Evolutionary conservation across 2,888 invertebrate genomes (phyloP), one percentile per base, ranked within the genome.

Genomic region (Clunio marinus): DNA sequence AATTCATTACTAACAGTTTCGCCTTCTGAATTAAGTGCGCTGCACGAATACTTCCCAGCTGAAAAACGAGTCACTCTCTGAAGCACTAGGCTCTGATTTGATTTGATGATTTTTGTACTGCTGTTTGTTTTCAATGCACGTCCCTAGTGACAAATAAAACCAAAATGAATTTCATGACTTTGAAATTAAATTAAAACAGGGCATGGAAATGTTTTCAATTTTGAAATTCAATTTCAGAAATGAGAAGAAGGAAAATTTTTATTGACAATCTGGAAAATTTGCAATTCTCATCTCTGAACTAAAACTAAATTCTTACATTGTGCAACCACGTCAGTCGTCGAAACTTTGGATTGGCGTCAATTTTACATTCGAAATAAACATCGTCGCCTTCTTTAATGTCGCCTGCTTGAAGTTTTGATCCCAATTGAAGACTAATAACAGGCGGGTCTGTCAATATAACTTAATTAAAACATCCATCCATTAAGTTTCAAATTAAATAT

Each of bases 321-420:
- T 89, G 89, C 70, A 88, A 81, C 91, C 91, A 91, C 70, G 86
- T 84, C 68, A 91, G 84, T 73, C 88, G 86, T 73, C 87, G 83
- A 79, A 86, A 88, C 55, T 85, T 84, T 1, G 91, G 91, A 79
- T 90, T 89, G 72, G 90, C 87, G 72, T 86, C 84, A 74, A 91
- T 88, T 80, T 89, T 88, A 78, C 91, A 91, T 80, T 91, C 90
- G 79, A 90, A 90, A 81, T 90, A 90, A 60, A 90, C 89, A 79
- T 91, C 90, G 75, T 89, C 90, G 27, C 90, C 89, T 77, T 91
- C 90, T 77, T 90, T 91, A 80, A 91, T 91, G 80, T 89, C 89
- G 68, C 87, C 86, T 51, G 88, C 86, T 73, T 87, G 87, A 72
- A 91, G 81, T 69, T 89, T 89, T 75, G 88, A 87, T 74, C 90